Evolutionary conservation across 2,888 invertebrate genomes (phyloP), one percentile per base, ranked within the genome.

Genomic region (Cylindroiulus punctatus): DNA sequence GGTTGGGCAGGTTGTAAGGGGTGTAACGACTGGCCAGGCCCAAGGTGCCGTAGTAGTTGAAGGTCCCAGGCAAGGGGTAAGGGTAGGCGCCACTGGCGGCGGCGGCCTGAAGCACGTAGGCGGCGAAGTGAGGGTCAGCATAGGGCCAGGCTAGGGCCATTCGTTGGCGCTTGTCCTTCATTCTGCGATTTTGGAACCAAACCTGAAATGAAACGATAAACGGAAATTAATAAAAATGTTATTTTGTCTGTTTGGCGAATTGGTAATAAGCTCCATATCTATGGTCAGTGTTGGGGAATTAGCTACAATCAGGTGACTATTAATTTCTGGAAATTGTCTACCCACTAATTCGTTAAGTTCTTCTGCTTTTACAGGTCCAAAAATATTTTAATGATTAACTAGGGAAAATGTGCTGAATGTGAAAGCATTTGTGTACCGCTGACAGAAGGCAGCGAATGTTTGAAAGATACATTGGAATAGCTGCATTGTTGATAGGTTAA

Each of bases 141-240:
- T 97, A 97, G 0, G 98, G 98, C 98, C 98, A 98, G 0, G 96
- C 95, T 89, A 98, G 94, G 0, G 98, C 96, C 91, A 98, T 95
- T 22, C 97, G 93, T 90, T 99, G 98, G 0, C 99, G 94, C 90
- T 99, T 99, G 92, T 99, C 98, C 90, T 99, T 98, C 97, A 98
- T 98, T 86, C 98, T 93, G 52, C 98, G 93, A 91, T 98, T 98
- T 93, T 98, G 98, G 91, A 99, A 99, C 99, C 99, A 99, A 30
- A 97, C 97, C 96, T 97, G 36, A 19, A 85, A 85, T 22, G 12
- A 84, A 85, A 65, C n/a, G 32, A 44, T 12, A 22, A n/a, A 42
- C 0, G 44, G 22, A 52, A 26, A 32, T 84, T 84, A 84, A 44
- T 52, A 10, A 36, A 2, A 36, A 83, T 36, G 36, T 32, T 1